These are phyloP conservation scores for Semicossyphus pulcher DNA, from an alignment of 2,113 vertebrate species.

Conservation along the genomic window DNA sequence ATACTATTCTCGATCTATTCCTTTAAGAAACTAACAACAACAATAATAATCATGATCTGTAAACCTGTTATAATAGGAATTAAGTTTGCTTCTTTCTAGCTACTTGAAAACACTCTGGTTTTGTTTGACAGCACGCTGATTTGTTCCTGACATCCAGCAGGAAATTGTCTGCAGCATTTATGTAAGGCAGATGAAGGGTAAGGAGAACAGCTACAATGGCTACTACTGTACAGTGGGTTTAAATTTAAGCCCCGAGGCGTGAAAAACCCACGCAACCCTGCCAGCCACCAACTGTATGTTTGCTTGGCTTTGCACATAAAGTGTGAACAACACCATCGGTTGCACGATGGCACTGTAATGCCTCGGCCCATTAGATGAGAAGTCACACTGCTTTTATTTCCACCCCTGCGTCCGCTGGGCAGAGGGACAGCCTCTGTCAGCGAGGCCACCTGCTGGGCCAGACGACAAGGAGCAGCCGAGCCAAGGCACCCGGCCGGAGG, in stretches of 20 bases:
- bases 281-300: constrained; percentile 60
- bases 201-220: constrained; percentile 26
- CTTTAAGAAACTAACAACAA: too few relatives aligned
- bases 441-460: constrained; percentile 51
- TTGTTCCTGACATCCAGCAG: constrained; percentile 6
- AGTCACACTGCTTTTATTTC: constrained; percentile 54
- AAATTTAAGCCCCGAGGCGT: constrained; percentile 37
- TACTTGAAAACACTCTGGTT: too few relatives aligned
- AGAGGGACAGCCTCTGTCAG: constrained; percentile 41
- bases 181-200: constrained; percentile 22
- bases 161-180: constrained; percentile 4
- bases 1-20: too few relatives aligned
- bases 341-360: constrained; percentile 49
- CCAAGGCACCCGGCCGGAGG: constrained; percentile 49
- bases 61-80: too few relatives aligned
- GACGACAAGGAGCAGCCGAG: constrained; percentile 63
- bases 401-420: constrained; percentile 34
- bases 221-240: constrained; percentile 43
- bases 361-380: constrained; percentile 49
- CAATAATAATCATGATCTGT: too few relatives aligned
- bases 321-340: constrained; percentile 60
- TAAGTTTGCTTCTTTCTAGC: too few relatives aligned
- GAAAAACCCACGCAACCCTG: constrained; percentile 45
- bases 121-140: constrained; percentile 24
- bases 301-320: constrained; percentile 50